phyloP scores from a whole-genome alignment of 2,888 invertebrate species.

The Aphodius granarius region DNA sequence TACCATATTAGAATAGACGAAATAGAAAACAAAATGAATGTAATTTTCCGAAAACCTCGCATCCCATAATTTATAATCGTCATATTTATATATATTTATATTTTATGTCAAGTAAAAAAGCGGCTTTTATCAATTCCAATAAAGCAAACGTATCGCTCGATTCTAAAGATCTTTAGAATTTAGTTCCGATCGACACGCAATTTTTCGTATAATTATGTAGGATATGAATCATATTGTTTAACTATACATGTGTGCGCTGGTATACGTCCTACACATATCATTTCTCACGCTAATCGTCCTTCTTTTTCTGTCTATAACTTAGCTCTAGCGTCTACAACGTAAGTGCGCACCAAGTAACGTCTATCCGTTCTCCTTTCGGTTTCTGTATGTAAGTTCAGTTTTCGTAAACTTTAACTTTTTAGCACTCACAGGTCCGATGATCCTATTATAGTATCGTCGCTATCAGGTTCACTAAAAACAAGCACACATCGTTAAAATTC shows the following conservation, averaged over 20 bases:
- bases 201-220: constrained; percentile 23
- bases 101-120: constrained; percentile 53
- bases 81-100: constrained; percentile 36
- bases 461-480: background rate
- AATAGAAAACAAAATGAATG: background rate
- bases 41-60: background rate
- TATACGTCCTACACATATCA: constrained; percentile 44
- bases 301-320: constrained; percentile 37
- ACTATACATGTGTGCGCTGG: constrained; percentile 46
- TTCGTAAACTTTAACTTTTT: background rate
- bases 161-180: background rate
- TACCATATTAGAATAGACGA: background rate
- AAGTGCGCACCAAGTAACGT: background rate
- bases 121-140: constrained; percentile 55
- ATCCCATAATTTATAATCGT: background rate
- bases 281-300: constrained; percentile 20
- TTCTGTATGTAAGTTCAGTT: background rate
- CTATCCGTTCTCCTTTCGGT: background rate
- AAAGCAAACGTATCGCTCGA: constrained; percentile 48
- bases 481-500: background rate
- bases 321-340: constrained; percentile 27
- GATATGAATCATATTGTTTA: constrained; percentile 47
- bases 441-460: background rate
- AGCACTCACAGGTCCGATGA: background rate
- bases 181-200: background rate